Evolutionary conservation across 2,113 vertebrate genomes (phyloP), one percentile per base, ranked within the genome.

Genomic region (Acanthochromis polyacanthus): DNA sequence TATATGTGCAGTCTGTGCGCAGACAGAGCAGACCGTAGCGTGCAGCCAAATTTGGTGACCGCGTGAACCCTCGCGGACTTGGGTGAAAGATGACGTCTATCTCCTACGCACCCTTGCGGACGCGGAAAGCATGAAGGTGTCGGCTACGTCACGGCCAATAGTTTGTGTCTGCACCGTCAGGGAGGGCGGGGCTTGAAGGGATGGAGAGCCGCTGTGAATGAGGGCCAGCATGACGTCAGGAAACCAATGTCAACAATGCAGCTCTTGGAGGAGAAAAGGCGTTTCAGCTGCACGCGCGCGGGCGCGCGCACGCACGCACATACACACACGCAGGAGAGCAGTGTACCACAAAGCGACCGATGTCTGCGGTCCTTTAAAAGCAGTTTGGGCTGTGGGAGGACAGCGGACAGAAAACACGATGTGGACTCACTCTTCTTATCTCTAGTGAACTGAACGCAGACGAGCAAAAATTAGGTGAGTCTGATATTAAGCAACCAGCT

Each of bases 221-320:
- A 30, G 28, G 28, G 5, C 28, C 28, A 30, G 85, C 76, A 86
- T 93, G 92, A 94, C 93, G 92, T 94, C 93, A 94, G 66, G 68
- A 59, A 88, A 80, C 77, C 87, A 90, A 92, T 94, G 93, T 94
- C 93, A 94, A 94, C 93, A 94, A 91, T 91, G 92, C 91, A 93
- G 92, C 91, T 85, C 77, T 75, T 78, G 87, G 79, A 88, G 78
- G 83, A 84, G 85, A 85, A 86, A 87, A 92, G 89, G 92, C 92
- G 90, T 92, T 91, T 82, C 91, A 90, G 86, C 80, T 60, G 52
- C 20, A 78, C 28, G 5, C 28, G 5, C 28, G n/a, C n/a, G n/a
- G n/a, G n/a, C n/a, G n/a, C n/a, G n/a, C n/a, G n/a, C n/a, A 30
- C 28, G 5, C 28, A 30, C 28, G 5, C 2, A 30, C 28, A 30